Evolutionary conservation across 2,888 invertebrate species (phyloP).

Genomic region (Dichetophora obliterata): DNA sequence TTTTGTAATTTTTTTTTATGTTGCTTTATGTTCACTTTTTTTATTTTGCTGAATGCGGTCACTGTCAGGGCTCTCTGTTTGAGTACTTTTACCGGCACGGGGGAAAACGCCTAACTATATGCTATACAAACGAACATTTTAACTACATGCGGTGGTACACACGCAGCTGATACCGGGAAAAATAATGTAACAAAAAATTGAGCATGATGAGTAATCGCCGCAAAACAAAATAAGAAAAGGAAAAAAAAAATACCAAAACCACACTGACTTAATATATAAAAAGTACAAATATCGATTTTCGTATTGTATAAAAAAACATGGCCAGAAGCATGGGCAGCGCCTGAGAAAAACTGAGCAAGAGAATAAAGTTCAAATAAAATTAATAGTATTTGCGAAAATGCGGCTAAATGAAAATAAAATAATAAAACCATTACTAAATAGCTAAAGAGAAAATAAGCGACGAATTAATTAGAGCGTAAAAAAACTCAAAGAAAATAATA

Average conservation of each 20-base stretch:
- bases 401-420: not conserved
- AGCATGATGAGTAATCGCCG: slow-evolving; percentile 20
- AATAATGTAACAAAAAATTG: not conserved
- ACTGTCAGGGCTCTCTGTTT: slow-evolving; percentile 21
- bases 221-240: not conserved
- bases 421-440: not conserved
- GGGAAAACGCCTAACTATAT: slow-evolving; percentile 2
- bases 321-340: not conserved
- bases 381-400: slow-evolving; percentile 14
- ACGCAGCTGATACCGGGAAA: slow-evolving; percentile 9
- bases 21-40: not conserved
- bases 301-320: not conserved
- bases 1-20: too few relatives aligned
- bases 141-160: slow-evolving; percentile 5
- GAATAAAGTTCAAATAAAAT: not conserved
- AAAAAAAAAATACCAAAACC: not conserved
- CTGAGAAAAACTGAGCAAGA: not conserved
- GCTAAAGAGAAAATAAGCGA: not conserved
- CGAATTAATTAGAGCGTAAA: not conserved
- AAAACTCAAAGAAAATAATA: not conserved
- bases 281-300: slow-evolving; percentile 32
- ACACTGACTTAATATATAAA: not conserved
- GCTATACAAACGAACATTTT: slow-evolving; percentile 11
- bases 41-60: not conserved
- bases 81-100: not conserved